phyloP scores from a whole-genome alignment of 2,888 invertebrate genomes.

The Onthophagus sagittarius region DNA sequence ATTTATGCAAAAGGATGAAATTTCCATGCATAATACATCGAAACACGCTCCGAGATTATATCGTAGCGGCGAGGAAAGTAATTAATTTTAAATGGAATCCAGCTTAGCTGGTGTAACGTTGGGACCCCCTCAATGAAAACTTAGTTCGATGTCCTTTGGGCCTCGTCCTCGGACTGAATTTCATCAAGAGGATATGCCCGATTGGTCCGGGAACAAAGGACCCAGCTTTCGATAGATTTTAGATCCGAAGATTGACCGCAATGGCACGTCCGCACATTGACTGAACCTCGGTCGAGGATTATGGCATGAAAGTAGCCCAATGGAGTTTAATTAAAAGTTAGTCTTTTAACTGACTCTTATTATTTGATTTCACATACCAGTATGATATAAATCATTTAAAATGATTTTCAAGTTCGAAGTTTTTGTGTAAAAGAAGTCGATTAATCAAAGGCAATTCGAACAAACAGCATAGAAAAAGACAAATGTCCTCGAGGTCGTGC shows the following conservation, averaged over 20 bases:
- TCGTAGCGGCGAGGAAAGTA: background rate
- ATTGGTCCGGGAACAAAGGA: conserved; percentile 26
- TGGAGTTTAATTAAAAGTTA: background rate
- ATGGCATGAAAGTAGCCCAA: background rate
- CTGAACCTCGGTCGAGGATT: conserved; percentile 1
- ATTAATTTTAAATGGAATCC: background rate
- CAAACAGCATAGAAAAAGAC: background rate
- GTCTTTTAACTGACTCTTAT: background rate
- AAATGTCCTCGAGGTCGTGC: background rate
- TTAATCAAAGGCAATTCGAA: background rate
- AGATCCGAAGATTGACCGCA: conserved; percentile 27
- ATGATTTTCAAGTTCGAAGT: background rate
- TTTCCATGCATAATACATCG: background rate
- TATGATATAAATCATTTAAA: no score
- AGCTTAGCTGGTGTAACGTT: background rate
- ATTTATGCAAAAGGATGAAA: background rate
- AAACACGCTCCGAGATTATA: background rate
- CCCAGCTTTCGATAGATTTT: conserved; percentile 22
- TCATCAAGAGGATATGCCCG: conserved; percentile 28
- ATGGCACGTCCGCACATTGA: conserved; percentile 28
- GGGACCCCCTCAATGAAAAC: background rate
- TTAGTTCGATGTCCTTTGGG: background rate
- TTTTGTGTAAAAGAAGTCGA: background rate
- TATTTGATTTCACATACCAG: no score
- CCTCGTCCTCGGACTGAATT: conserved; percentile 16